Evolutionary conservation across 2,113 vertebrate species (phyloP).

Genomic region (Tinamus guttatus): DNA sequence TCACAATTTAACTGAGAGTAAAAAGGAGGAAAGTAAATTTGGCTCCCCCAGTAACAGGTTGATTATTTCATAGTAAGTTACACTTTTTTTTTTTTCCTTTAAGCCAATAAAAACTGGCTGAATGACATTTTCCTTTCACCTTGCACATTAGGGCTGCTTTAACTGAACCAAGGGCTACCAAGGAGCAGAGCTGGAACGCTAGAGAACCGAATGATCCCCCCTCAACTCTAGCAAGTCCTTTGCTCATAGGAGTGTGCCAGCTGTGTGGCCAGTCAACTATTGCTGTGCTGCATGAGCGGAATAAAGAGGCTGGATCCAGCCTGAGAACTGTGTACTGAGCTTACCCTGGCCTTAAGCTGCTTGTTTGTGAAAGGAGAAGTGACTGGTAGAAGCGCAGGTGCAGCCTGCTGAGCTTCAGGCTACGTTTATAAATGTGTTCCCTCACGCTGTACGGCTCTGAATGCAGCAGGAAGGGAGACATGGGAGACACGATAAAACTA

Average conservation of each 20-base stretch:
- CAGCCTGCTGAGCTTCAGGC: not conserved
- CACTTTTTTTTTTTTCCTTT: not conserved
- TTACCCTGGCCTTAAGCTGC: not conserved
- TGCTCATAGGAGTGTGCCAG: not conserved
- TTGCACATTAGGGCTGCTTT: not conserved
- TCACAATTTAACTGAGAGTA: not conserved
- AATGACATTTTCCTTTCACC: fast-evolving
- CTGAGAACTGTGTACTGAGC: not conserved
- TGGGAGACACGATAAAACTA: not conserved
- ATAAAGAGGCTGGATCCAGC: not conserved
- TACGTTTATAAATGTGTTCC: not conserved
- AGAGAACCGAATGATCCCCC: not conserved
- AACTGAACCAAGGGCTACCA: not conserved
- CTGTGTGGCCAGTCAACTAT: not conserved
- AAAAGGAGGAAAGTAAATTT: not conserved
- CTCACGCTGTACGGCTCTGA: not conserved
- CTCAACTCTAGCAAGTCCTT: not conserved
- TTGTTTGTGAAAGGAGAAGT: not conserved
- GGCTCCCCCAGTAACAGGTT: not conserved
- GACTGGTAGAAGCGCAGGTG: not conserved
- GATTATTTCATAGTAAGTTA: not conserved
- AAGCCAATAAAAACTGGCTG: not conserved
- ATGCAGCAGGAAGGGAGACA: not conserved
- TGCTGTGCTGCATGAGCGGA: not conserved
- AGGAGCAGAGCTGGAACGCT: not conserved